These are phyloP conservation scores for Arizona elegans DNA, from an alignment of 2,113 vertebrate genomes.

Conservation along the genomic window DNA sequence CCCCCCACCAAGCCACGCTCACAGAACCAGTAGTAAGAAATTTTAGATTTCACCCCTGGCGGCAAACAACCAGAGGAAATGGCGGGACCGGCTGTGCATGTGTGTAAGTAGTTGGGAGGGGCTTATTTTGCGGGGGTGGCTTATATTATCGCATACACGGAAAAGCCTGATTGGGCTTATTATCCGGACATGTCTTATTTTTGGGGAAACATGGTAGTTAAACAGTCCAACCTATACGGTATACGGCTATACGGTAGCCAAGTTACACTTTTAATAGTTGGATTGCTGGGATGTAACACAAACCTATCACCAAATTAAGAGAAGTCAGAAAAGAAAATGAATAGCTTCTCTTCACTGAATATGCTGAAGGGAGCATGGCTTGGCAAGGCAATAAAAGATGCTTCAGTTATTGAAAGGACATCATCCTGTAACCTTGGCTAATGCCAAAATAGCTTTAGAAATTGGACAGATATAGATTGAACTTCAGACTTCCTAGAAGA, in stretches of 20 bases:
- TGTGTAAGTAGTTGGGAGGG: no score
- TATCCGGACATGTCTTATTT: no score
- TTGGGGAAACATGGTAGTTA: background rate
- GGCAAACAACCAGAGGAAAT: no score
- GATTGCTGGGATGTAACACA: background rate
- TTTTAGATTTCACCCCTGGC: no score
- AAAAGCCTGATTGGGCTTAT: no score
- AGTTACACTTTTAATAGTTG: background rate
- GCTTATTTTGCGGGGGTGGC: no score
- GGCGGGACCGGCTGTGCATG: no score
- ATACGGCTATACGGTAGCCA: background rate
- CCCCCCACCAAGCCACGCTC: no score
- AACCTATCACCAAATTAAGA: background rate
- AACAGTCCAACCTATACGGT: background rate
- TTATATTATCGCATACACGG: no score
- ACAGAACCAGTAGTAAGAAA: no score
- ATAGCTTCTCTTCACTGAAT: background rate
- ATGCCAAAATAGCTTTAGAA: background rate
- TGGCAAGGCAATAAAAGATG: background rate
- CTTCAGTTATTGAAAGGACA: background rate
- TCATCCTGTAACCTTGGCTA: background rate
- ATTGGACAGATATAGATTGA: background rate
- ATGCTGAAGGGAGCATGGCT: background rate
- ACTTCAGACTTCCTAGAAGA: constrained; percentile 40
- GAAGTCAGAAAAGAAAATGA: background rate